Evolutionary conservation across 1,140 invertebrate species (phyloP), one percentile per base, ranked within the genome.

Genomic region (Neodiprion virginianus): DNA sequence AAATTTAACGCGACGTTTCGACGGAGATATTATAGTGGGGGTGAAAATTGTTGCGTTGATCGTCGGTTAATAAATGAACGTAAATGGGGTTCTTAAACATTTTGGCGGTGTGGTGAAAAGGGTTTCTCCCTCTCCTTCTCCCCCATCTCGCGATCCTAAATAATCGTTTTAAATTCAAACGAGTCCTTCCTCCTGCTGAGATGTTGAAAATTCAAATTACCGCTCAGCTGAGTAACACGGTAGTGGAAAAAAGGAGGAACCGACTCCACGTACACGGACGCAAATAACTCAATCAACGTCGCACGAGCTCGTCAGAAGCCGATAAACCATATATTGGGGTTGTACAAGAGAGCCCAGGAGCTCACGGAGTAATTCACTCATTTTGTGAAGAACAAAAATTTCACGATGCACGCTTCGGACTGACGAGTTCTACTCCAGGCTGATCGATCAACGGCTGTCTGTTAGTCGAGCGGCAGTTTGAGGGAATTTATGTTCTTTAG

Each of bases 361-460:
- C 11, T 12, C n/a, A 3, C 3, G 5, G 53, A 14, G n/a, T 61
- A 61, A 61, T 61, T 61, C 48, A 70, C 74, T 80, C 78, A 81
- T 79, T 81, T 77, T 75, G 72, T 17, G 72, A 65, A 80, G 79
- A 79, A 81, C 81, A 81, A 83, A 83, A 82, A 76, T 80, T 83
- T 80, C 77, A 83, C 76, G 80, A 80, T 78, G n/a, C 75, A 67
- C 69, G 72, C 5, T 3, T 71, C 72, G 77, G 71, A 75, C 75
- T 76, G 81, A 78, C 80, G 77, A 80, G 78, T 75, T 74, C 74
- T 83, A 83, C 82, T 84, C 77, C 68, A 75, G 72, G 67, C 81
- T 80, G 78, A 83, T 82, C 79, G 79, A 84, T 84, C 81, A 82
- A 83, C 82, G 80, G 75, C 77, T 79, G 79, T 81, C 80, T 72